These are phyloP conservation scores for Chironomus tepperi DNA, from an alignment of 1,140 invertebrate genomes.

Conservation along the genomic window DNA sequence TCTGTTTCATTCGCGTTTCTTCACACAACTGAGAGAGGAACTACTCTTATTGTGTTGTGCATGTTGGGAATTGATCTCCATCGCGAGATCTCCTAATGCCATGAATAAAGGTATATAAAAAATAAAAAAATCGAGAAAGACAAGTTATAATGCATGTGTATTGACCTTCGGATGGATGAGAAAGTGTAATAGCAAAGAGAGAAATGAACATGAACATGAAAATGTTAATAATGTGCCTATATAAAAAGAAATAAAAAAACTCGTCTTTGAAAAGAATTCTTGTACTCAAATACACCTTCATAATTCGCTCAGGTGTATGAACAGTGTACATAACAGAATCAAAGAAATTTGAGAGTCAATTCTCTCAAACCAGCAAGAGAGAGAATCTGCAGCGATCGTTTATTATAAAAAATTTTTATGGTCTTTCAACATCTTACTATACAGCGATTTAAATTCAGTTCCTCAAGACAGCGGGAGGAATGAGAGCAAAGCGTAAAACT, in stretches of 20 bases:
- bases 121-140: too few relatives aligned
- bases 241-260: not conserved
- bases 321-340: not conserved
- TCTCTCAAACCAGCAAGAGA: too few relatives aligned
- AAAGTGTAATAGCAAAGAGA: not conserved
- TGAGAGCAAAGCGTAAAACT: not conserved
- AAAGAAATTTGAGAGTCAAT: not conserved
- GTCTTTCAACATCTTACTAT: not conserved
- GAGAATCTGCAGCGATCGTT: not conserved
- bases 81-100: not conserved
- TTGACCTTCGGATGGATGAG: not conserved
- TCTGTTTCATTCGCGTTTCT: constrained; percentile 3
- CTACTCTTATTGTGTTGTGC: not conserved
- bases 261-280: constrained; percentile 1
- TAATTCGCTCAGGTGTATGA: not conserved
- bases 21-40: constrained; percentile 2
- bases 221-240: too few relatives aligned
- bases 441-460: not conserved
- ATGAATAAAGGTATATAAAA: not conserved
- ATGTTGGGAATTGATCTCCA: not conserved
- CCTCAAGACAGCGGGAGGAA: not conserved
- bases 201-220: not conserved
- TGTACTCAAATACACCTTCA: not conserved
- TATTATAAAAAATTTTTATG: not conserved
- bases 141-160: not conserved